phyloP scores from a whole-genome alignment of 2,113 vertebrate species.

The Cavia aperea region DNA sequence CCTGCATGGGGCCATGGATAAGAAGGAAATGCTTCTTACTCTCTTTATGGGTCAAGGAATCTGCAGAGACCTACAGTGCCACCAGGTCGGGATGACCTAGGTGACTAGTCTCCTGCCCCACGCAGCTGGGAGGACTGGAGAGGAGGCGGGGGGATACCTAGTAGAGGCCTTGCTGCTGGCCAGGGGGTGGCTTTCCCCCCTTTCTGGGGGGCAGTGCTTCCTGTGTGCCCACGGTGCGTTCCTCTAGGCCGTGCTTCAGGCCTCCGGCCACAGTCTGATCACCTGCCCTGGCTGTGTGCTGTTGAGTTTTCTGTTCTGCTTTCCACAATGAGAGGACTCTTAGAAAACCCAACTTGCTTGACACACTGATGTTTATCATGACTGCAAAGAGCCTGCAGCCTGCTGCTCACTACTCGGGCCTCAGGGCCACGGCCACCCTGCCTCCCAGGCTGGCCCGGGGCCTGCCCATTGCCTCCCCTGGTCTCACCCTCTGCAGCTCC shows the following conservation, averaged over 20 bases:
- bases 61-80: neutral
- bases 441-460: neutral
- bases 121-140: neutral
- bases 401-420: too few relatives aligned
- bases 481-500: neutral
- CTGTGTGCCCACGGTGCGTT: neutral
- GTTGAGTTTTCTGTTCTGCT: neutral
- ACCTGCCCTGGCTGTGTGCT: neutral
- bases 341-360: neutral
- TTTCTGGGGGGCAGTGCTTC: too few relatives aligned
- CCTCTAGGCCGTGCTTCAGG: too few relatives aligned
- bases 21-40: neutral
- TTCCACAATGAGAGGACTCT: too few relatives aligned
- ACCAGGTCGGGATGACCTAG: neutral
- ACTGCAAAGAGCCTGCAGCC: neutral
- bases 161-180: neutral
- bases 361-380: too few relatives aligned
- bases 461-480: neutral
- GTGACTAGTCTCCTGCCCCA: neutral
- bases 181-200: too few relatives aligned
- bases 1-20: neutral
- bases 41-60: neutral
- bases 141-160: accelerated
- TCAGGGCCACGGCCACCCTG: neutral
- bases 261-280: neutral